Percentiles rank a stretch among this genome's conserved stretches.
phyloP scores from a whole-genome alignment of 1,140 invertebrate genomes.

The Drosophila obscura region DNA sequence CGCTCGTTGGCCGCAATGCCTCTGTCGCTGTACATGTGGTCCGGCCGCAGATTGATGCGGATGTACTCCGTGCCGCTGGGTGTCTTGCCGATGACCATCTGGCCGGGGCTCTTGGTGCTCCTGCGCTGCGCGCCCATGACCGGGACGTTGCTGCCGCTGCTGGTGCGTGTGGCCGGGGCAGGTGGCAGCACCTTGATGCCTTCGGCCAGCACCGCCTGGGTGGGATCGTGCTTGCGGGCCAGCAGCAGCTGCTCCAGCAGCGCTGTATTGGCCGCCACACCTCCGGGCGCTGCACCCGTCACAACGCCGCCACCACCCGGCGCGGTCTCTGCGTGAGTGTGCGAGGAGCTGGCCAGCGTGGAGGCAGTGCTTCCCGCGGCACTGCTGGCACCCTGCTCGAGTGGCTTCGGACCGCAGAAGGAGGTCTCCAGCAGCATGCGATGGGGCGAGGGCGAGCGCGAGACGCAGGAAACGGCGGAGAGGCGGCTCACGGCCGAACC shows the following conservation, averaged over 20 bases:
- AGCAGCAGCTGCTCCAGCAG: constrained; percentile 87
- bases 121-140: constrained; percentile 60
- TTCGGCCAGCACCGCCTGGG: constrained; percentile 85
- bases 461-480: constrained; percentile 88
- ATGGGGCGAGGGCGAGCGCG: constrained; percentile 93
- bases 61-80: constrained; percentile 86
- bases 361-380: constrained; percentile 50
- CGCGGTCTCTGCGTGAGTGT: constrained; percentile 85
- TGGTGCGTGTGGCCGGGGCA: constrained; percentile 31
- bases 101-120: constrained; percentile 76
- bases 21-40: constrained; percentile 86
- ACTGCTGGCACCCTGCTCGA: constrained; percentile 84
- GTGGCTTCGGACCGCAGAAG: constrained; percentile 92
- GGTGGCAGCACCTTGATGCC: constrained; percentile 83
- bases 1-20: constrained; percentile 80
- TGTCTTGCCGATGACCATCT: constrained; percentile 80
- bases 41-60: constrained; percentile 87
- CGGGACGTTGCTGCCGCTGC: constrained; percentile 19
- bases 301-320: constrained; percentile 71
- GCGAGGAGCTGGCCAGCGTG: constrained; percentile 57
- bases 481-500: constrained; percentile 88
- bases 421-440: constrained; percentile 94
- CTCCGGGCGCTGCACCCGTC: constrained; percentile 56
- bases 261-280: constrained; percentile 40
- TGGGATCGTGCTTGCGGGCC: constrained; percentile 85